These are phyloP conservation scores for Nymphalis urticae DNA, from an alignment of 2,888 invertebrate species.

Conservation along the genomic window DNA sequence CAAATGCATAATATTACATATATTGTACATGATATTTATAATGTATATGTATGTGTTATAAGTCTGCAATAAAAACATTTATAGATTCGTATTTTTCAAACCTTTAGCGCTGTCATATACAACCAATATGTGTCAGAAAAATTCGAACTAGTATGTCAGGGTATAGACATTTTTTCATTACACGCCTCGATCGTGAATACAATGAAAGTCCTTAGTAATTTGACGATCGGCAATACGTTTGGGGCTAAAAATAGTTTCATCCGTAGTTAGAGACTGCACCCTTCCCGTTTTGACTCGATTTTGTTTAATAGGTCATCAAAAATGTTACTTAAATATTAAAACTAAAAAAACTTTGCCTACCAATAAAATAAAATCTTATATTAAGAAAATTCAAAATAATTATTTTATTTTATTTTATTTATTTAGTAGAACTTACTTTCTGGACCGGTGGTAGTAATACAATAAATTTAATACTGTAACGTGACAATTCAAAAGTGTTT, in stretches of 20 bases:
- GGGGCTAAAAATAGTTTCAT: too few species aligned
- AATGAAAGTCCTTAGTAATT: too few species aligned
- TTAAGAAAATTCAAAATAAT: background rate
- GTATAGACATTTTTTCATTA: background rate
- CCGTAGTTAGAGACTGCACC: too few species aligned
- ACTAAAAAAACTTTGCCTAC: background rate
- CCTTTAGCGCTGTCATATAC: conserved; percentile 37
- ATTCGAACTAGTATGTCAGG: conserved; percentile 16
- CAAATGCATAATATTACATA: too few species aligned
- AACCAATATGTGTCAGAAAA: conserved; percentile 43
- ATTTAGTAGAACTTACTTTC: too few species aligned
- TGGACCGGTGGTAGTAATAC: too few species aligned
- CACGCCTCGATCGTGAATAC: background rate
- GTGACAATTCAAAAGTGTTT: too few species aligned
- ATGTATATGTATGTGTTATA: background rate
- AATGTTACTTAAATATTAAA: conserved; percentile 4
- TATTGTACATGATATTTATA: too few species aligned
- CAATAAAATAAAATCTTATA: background rate
- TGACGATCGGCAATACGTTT: too few species aligned
- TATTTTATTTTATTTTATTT: too few species aligned
- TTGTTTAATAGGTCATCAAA: background rate
- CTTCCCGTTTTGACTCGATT: background rate
- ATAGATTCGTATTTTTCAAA: background rate
- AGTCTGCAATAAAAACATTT: conserved; percentile 1
- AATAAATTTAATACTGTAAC: too few species aligned